phyloP scores from a whole-genome alignment of 2,797 vertebrate species.

The Cygnus olor region DNA sequence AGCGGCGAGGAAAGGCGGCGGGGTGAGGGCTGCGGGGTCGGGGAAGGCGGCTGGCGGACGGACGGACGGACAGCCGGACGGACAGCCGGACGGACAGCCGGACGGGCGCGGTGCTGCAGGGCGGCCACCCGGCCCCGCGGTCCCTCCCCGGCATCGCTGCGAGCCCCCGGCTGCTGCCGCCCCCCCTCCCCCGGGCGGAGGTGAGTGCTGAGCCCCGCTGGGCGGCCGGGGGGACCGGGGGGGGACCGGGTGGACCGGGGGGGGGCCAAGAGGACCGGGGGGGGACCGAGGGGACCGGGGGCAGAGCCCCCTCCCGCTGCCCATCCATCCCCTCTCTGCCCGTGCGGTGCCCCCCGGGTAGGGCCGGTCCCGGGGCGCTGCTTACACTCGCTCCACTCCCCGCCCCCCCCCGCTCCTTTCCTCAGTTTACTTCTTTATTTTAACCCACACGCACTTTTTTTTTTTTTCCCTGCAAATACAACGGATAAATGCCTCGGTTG shows the following conservation, averaged over 20 bases:
- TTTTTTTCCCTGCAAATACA: neutral
- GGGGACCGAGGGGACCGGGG: neutral
- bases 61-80: no score
- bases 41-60: neutral
- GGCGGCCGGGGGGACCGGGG: neutral
- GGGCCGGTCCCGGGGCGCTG: neutral
- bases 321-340: neutral
- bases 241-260: no score
- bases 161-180: neutral
- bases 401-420: neutral
- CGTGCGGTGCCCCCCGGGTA: no score
- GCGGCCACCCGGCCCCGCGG: neutral
- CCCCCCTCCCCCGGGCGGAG: neutral
- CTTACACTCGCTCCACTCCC: neutral
- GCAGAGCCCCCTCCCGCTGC: accelerated
- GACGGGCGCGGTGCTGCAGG: neutral
- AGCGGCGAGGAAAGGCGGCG: slow-evolving; percentile 57
- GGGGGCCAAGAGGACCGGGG: no score
- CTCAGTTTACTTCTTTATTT: neutral
- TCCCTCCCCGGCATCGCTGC: neutral
- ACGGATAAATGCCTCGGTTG: neutral
- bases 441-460: no score
- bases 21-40: accelerated
- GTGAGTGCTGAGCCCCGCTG: neutral
- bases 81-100: no score